These are phyloP conservation scores for Monomorium pharaonis DNA, from an alignment of 1,140 invertebrate species.

Conservation along the genomic window DNA sequence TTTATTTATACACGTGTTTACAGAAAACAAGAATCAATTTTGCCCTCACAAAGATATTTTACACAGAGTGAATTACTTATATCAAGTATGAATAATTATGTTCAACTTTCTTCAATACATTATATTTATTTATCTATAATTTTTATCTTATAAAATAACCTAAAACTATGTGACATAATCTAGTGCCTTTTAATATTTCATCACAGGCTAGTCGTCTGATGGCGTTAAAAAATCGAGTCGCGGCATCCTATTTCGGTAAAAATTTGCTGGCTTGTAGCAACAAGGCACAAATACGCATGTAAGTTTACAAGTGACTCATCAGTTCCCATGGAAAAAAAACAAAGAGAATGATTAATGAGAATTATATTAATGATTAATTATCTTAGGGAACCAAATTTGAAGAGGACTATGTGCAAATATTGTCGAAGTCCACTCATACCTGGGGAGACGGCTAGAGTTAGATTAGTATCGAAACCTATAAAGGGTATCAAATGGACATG, in stretches of 20 bases:
- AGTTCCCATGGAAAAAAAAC: neutral
- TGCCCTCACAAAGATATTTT: slow-evolving; percentile 83
- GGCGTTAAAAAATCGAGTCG: slow-evolving; percentile 71
- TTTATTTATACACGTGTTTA: neutral
- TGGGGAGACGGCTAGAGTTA: slow-evolving; percentile 81
- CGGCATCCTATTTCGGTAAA: slow-evolving; percentile 79
- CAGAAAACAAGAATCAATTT: slow-evolving; percentile 69
- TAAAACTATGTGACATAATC: neutral
- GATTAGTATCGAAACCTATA: slow-evolving; percentile 78
- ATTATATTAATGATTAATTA: slow-evolving; percentile 23
- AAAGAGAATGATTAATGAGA: neutral
- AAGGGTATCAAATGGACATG: slow-evolving; percentile 81
- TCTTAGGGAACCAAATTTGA: slow-evolving; percentile 80
- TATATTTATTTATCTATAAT: neutral
- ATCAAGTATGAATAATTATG: slow-evolving; percentile 75
- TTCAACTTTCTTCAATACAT: neutral
- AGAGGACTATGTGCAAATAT: slow-evolving; percentile 80
- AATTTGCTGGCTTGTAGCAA: slow-evolving; percentile 80
- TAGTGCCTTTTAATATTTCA: slow-evolving; percentile 38
- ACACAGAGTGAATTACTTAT: slow-evolving; percentile 83
- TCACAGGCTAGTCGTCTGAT: slow-evolving; percentile 79
- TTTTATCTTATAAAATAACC: neutral
- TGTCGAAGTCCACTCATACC: slow-evolving; percentile 82
- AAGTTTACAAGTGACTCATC: slow-evolving; percentile 60
- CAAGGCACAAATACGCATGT: slow-evolving; percentile 82